Conservation (phyloP, 2,113 vertebrate genomes). For the Ploceus nigricollis region DNA sequence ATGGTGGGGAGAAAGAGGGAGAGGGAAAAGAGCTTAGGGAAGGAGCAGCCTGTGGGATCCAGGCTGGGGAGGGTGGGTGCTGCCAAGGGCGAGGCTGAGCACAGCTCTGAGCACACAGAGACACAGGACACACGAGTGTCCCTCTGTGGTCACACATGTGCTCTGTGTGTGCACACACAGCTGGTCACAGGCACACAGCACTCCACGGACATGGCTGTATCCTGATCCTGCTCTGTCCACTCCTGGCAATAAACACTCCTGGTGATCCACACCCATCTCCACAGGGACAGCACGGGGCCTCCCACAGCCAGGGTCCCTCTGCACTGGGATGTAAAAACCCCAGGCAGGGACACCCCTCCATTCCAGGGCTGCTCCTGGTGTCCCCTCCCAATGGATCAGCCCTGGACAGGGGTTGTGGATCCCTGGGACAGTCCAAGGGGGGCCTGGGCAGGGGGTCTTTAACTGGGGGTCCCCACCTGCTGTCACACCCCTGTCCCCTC, state of each 20-base stretch:
- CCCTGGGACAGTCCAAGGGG: neutral
- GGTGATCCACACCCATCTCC: neutral
- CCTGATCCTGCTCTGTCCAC: accelerated
- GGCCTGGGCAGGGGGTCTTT: no score
- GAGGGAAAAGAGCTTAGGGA: neutral
- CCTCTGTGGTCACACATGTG: neutral
- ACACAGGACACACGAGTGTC: neutral
- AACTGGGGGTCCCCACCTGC: neutral
- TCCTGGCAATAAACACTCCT: neutral
- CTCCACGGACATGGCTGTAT: accelerated
- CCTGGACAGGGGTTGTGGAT: neutral
- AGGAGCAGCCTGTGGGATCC: neutral
- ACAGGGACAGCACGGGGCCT: neutral
- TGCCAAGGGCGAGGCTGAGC: neutral
- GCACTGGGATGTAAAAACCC: neutral
- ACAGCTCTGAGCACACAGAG: accelerated
- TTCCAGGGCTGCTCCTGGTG: neutral
- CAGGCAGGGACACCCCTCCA: neutral
- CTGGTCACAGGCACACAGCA: accelerated
- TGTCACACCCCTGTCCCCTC: neutral
- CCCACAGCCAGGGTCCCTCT: neutral
- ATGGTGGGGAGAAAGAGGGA: neutral
- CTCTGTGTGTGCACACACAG: accelerated
- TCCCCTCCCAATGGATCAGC: neutral
- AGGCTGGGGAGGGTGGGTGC: neutral